Conservation (phyloP, 2,113 vertebrate species). For the Microcebus lehilahytsara region DNA sequence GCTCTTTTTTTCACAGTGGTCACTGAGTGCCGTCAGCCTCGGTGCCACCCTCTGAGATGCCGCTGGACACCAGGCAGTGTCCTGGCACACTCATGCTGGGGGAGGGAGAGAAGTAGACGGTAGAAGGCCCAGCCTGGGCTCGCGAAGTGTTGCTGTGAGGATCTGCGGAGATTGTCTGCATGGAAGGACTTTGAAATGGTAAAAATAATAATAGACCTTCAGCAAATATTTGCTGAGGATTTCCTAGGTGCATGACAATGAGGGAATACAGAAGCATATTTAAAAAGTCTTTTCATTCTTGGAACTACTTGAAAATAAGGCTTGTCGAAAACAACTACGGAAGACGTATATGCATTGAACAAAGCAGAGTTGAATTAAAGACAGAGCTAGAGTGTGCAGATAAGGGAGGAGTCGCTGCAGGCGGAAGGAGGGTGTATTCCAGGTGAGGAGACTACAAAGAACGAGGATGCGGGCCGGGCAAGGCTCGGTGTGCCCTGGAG, state of each 20-base stretch:
- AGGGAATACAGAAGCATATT: background rate
- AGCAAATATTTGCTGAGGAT: background rate
- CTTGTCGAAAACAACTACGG: background rate
- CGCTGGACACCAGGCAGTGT: background rate
- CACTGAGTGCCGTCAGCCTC: background rate
- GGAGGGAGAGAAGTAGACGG: background rate
- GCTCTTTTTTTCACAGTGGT: background rate
- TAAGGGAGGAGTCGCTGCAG: fast-evolving
- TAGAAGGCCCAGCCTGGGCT: background rate
- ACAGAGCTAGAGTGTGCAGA: background rate
- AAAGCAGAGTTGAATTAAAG: background rate
- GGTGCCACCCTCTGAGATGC: background rate
- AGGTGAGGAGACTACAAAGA: background rate
- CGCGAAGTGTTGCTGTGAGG: no score
- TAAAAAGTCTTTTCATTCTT: background rate
- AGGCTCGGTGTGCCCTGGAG: background rate
- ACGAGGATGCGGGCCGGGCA: background rate
- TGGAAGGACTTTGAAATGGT: background rate
- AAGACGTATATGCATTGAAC: background rate
- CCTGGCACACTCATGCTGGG: background rate
- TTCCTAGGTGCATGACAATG: background rate
- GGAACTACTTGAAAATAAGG: background rate
- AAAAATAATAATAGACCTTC: background rate
- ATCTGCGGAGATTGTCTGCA: background rate
- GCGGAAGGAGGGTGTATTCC: background rate